Evolutionary conservation across 2,113 vertebrate species (phyloP).

Genomic region (Callocephalon fimbriatum): DNA sequence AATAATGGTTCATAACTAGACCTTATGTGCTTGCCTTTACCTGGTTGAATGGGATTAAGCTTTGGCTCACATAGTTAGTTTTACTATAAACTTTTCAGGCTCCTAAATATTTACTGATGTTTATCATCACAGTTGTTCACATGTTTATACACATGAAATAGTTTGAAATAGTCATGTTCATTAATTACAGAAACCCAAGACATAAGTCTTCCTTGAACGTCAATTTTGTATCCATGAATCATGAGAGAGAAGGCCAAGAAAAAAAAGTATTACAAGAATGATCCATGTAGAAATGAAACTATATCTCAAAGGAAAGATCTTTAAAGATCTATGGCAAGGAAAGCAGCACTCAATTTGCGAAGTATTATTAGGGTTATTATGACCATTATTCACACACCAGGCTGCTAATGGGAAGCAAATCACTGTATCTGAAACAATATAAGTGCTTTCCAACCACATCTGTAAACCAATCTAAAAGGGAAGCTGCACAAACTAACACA

Average conservation of each 20-base stretch:
- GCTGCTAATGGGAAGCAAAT: constrained; percentile 6
- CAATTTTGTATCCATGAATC: neutral
- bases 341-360: constrained; percentile 16
- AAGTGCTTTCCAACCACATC: constrained; percentile 59
- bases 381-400: constrained; percentile 37
- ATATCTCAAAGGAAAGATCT: constrained; percentile 52
- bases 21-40: neutral
- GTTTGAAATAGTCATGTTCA: neutral
- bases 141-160: neutral
- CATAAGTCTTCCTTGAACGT: neutral
- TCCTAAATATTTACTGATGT: constrained; percentile 40
- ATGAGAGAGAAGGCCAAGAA: neutral
- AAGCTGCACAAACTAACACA: constrained; percentile 32
- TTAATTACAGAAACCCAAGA: neutral
- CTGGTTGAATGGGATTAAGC: neutral
- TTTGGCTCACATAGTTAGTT: neutral
- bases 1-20: neutral
- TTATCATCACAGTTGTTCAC: neutral
- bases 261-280: neutral
- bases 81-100: neutral
- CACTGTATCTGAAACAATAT: neutral
- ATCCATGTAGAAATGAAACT: neutral
- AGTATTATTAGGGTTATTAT: constrained; percentile 51
- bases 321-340: neutral
- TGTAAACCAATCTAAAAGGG: constrained; percentile 46